These are phyloP conservation scores for Euthynnus affinis DNA, from an alignment of 2,797 vertebrate species.

Conservation along the genomic window DNA sequence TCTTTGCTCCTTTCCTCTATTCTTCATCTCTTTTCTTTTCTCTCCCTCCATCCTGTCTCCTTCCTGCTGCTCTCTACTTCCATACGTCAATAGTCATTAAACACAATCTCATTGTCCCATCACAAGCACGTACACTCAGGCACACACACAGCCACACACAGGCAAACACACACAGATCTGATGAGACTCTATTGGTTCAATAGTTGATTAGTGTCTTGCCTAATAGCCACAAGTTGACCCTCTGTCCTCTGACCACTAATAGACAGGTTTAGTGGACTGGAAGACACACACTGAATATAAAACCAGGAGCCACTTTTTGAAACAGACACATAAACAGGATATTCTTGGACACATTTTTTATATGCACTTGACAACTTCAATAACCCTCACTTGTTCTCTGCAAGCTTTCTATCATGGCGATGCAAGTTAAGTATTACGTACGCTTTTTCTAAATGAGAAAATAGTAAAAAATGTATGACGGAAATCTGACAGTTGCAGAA, in stretches of 20 bases:
- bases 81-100: slow-evolving; percentile 86
- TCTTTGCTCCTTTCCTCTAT: slow-evolving; percentile 57
- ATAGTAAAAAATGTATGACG: slow-evolving; percentile 1
- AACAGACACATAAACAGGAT: slow-evolving; percentile 23
- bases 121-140: slow-evolving; percentile 18
- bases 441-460: slow-evolving; percentile 9
- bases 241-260: slow-evolving; percentile 58
- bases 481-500: slow-evolving; percentile 27
- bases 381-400: not conserved
- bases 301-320: slow-evolving; percentile 24
- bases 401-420: slow-evolving; percentile 10
- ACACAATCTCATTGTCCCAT: slow-evolving; percentile 68
- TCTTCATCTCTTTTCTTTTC: slow-evolving; percentile 62
- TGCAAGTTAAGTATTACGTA: not conserved
- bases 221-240: slow-evolving; percentile 62
- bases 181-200: slow-evolving; percentile 69
- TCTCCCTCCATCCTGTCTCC: slow-evolving; percentile 61
- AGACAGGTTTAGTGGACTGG: slow-evolving; percentile 53
- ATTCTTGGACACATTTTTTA: not conserved
- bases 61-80: slow-evolving; percentile 72
- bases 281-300: slow-evolving; percentile 50
- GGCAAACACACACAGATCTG: slow-evolving; percentile 36
- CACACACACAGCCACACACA: slow-evolving; percentile 15
- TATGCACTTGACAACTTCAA: not conserved
- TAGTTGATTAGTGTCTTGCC: slow-evolving; percentile 79